These are phyloP conservation scores for Microplitis mediator DNA, from an alignment of 1,140 invertebrate genomes.

Conservation along the genomic window DNA sequence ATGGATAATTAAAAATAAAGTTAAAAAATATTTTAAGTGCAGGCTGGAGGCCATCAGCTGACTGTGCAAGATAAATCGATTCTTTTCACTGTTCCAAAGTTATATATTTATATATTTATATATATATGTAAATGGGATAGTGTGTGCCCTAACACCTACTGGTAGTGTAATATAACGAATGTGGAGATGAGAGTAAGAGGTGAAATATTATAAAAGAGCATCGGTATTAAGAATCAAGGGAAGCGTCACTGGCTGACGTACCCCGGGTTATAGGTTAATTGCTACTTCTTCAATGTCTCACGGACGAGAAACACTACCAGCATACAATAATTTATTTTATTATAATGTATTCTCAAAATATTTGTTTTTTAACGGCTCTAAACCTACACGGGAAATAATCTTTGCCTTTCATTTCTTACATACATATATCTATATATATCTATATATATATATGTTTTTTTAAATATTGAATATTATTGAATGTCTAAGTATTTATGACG, in stretches of 20 bases:
- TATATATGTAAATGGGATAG: not conserved
- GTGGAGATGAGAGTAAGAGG: conserved; percentile 18
- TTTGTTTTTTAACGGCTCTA: conserved; percentile 25
- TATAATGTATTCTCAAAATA: conserved; percentile 11
- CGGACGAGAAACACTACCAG: too few species aligned
- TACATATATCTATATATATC: too few species aligned
- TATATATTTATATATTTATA: not conserved
- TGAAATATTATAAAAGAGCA: not conserved
- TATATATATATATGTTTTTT: too few species aligned
- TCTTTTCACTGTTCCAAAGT: conserved; percentile 32
- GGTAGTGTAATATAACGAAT: not conserved
- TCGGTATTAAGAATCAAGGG: conserved; percentile 15
- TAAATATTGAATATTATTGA: too few species aligned
- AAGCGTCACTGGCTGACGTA: conserved; percentile 14
- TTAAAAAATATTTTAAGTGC: conserved; percentile 30
- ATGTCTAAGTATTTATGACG: too few species aligned
- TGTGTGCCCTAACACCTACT: too few species aligned
- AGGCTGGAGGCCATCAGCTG: conserved; percentile 20
- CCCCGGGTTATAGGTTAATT: conserved; percentile 30
- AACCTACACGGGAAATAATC: not conserved
- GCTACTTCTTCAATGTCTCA: conserved; percentile 23
- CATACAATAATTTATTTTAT: too few species aligned
- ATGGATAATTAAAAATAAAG: conserved; percentile 9
- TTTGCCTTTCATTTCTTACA: not conserved
- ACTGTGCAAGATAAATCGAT: conserved; percentile 32